Evolutionary conservation across 2,113 vertebrate species (phyloP), one percentile per base, ranked within the genome.

Genomic region (Malurus cyaneus): DNA sequence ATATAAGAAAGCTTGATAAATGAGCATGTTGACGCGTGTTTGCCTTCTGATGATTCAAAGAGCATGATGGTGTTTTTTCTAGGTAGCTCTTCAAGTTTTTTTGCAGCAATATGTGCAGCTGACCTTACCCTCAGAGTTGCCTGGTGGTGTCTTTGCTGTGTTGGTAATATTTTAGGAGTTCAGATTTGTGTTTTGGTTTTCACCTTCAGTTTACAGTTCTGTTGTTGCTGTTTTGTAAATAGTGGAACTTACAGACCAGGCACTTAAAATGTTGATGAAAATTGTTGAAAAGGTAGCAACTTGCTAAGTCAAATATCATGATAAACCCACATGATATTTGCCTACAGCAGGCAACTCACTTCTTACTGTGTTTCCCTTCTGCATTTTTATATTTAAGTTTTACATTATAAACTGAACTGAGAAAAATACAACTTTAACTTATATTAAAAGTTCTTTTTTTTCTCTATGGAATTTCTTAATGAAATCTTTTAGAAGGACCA

Each of bases 1-100:
- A 36, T 49, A 7, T 18, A 12, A 34, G 28, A 54, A 52, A 80
- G 26, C 7, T 47, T 82, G 57, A 39, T 57, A 60, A 60, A 53
- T 66, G 36, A 12, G 5, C 3, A 1, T 14, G 36, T 34, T 70
- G 60, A 23, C 11, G 9, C 1, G 2, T 1, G 1, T 67, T 92
- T 18, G 2, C n/a, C 23, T 70, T 77, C 32, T 57, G 42, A 10
- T 54, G 52, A 24, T 62, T 79, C 11, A 71, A 53, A 87, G 85
- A 71, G 17, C 39, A 24, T 14, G 32, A 36, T 53, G 44, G 3
- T 47, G 6, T 16, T 90, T 92, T 92, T 39, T 21, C 18, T 59
- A 31, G 11, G 28, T 31, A 52, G 15, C 39, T 89, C 57, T 64
- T 41, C 4, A 50, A 50, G 5, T 4, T 34, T 69, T 80, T 50